Percentiles rank a stretch among this genome's conserved stretches.
These are phyloP conservation scores for Bos taurus DNA, from an alignment of 2,113 vertebrate species.

Conservation along the genomic window DNA sequence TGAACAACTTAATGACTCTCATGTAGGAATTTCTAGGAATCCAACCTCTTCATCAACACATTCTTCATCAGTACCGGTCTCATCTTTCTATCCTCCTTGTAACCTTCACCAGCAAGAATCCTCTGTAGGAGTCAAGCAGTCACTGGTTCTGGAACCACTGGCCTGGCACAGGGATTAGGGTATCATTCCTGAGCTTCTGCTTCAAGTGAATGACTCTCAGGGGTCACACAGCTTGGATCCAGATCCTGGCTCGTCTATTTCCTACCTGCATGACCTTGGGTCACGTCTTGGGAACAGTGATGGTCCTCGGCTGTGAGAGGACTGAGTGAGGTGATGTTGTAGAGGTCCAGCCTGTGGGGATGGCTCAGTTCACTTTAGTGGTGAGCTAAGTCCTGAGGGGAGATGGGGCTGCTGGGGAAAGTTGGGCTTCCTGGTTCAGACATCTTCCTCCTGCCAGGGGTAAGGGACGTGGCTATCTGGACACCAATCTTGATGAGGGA, in stretches of 20 bases:
- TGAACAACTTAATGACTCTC: too few relatives aligned
- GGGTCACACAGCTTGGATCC: neutral
- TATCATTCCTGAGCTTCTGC: neutral
- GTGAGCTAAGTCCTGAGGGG: neutral
- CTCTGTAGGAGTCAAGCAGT: neutral
- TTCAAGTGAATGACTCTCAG: neutral
- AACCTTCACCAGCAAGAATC: neutral
- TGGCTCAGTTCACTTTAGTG: neutral
- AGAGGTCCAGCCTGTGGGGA: neutral
- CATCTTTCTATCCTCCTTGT: neutral
- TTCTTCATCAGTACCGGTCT: neutral
- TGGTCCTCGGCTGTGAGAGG: neutral
- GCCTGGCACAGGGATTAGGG: neutral
- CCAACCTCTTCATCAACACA: neutral
- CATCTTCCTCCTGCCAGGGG: neutral
- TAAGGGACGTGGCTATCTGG: accelerated
- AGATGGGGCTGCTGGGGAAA: neutral
- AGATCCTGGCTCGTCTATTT: neutral
- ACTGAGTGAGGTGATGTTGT: accelerated
- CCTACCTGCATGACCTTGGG: neutral
- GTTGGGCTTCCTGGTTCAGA: neutral
- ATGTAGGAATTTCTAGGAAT: neutral
- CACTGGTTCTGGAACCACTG: neutral
- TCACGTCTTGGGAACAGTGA: neutral
- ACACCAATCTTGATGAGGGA: neutral